Percentiles rank a stretch among this genome's conserved stretches.
These are phyloP conservation scores for Panurus biarmicus DNA, from an alignment of 2,113 vertebrate species.

Conservation along the genomic window DNA sequence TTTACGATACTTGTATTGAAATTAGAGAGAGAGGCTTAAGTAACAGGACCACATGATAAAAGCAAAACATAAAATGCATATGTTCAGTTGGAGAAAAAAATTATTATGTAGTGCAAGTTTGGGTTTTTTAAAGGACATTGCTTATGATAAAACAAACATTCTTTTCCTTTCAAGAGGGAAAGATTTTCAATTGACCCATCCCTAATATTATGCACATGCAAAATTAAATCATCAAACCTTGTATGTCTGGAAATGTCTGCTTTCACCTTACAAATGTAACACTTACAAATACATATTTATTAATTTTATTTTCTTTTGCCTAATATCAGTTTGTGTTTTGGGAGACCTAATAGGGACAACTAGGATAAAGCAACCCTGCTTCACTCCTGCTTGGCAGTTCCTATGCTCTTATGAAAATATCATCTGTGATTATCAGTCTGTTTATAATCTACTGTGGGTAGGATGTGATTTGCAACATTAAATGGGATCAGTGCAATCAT, in stretches of 20 bases:
- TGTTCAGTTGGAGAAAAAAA: neutral
- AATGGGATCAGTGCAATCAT: constrained; percentile 17
- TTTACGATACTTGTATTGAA: neutral
- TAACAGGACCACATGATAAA: neutral
- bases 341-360: neutral
- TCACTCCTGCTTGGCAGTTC: neutral
- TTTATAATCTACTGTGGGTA: constrained; percentile 23
- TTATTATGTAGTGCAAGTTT: neutral
- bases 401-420: constrained; percentile 11
- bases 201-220: neutral
- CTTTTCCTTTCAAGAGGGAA: neutral
- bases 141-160: neutral
- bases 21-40: neutral
- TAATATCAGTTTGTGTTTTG: neutral
- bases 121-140: neutral
- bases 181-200: neutral
- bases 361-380: neutral
- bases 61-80: neutral
- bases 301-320: neutral
- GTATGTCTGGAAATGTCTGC: neutral
- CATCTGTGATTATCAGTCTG: constrained; percentile 27
- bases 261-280: neutral
- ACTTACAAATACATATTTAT: neutral
- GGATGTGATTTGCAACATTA: constrained; percentile 40
- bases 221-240: neutral